A percentile compares a stretch with the other conserved stretches of the same genome.
Evolutionary conservation across 2,888 invertebrate genomes (phyloP).

Genomic region (Nebria salina): DNA sequence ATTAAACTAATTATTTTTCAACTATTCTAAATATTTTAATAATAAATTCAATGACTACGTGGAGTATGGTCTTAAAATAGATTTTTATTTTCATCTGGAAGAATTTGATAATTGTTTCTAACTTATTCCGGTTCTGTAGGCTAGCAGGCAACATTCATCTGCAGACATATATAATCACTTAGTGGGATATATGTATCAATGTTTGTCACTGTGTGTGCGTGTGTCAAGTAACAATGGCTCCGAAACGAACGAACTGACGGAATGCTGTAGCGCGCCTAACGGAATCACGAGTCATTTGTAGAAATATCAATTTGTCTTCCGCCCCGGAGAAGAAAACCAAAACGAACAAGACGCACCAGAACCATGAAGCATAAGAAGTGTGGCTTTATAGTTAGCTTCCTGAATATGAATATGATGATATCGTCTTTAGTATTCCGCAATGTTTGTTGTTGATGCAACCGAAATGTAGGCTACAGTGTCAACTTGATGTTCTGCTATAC

Average conservation of each 20-base stretch:
- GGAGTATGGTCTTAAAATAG: too few relatives aligned
- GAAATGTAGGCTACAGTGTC: not conserved
- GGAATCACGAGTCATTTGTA: slow-evolving; percentile 42
- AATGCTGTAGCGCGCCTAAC: slow-evolving; percentile 29
- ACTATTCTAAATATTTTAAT: too few relatives aligned
- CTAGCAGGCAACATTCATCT: slow-evolving; percentile 23
- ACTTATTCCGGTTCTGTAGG: slow-evolving; percentile 22
- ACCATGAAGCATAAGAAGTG: slow-evolving; percentile 25
- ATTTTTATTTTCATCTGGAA: too few relatives aligned
- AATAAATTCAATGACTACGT: too few relatives aligned
- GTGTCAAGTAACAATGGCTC: slow-evolving; percentile 23
- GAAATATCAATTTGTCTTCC: slow-evolving; percentile 43
- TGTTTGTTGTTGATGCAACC: not conserved
- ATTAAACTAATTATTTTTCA: too few relatives aligned
- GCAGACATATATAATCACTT: slow-evolving; percentile 34
- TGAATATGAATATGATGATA: slow-evolving; percentile 33
- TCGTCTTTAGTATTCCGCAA: slow-evolving; percentile 2
- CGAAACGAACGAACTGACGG: not conserved
- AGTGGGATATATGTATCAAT: slow-evolving; percentile 24
- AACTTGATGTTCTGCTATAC: not conserved
- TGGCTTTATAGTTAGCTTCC: slow-evolving; percentile 41
- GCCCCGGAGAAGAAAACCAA: not conserved
- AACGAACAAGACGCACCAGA: not conserved
- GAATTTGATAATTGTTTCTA: slow-evolving; percentile 12
- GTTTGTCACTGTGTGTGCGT: slow-evolving; percentile 15